Evolutionary conservation across 2,888 invertebrate species (phyloP), one percentile per base, ranked within the genome.

Genomic region (Stenurella melanura): DNA sequence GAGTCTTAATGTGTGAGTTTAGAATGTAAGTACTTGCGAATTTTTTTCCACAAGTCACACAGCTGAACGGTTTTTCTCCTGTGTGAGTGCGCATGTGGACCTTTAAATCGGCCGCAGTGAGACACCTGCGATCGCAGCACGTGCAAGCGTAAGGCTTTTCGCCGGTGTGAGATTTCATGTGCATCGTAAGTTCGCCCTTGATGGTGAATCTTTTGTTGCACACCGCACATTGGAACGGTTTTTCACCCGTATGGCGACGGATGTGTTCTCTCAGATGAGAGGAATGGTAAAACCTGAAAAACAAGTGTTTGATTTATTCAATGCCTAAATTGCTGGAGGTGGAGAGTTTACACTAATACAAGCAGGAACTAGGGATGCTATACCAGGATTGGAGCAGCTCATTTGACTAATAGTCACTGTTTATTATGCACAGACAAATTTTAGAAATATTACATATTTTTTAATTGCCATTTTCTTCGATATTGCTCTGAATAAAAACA

Each of bases 21-120:
- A 92, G 89, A 1, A 93, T 92, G 70, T 92, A 92, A 76, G 91
- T 91, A 87, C 93, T 92, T 0, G 92, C 92, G 84, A 93, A 93
- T 74, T 92, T 92, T 86, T 87, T 88, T 0, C 86, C 87, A 73
- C 89, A 89, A 38, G 86, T 85, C 0, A 83, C 79, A 72, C 89
- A 89, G 57, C 78, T 80, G 73, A 87, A 89, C 0, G 89, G 89
- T 78, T 88, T 88, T 80, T 89, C 89, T 7, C 89, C 89, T 5
- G 89, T 89, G 76, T 89, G 89, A 0, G 87, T 88, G 0, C 88
- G 87, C 85, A 92, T 89, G 78, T 93, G 93, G 0, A 90, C 90
- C 73, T 89, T 90, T 0, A 92, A 86, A 74, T 92, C 91, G 10
- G 90, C 89, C 54, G 90, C 90, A 10, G 90, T 90, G 80, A 92